These are phyloP conservation scores for Drosophila mojavensis DNA, from an alignment of 1,140 invertebrate genomes.

Conservation along the genomic window DNA sequence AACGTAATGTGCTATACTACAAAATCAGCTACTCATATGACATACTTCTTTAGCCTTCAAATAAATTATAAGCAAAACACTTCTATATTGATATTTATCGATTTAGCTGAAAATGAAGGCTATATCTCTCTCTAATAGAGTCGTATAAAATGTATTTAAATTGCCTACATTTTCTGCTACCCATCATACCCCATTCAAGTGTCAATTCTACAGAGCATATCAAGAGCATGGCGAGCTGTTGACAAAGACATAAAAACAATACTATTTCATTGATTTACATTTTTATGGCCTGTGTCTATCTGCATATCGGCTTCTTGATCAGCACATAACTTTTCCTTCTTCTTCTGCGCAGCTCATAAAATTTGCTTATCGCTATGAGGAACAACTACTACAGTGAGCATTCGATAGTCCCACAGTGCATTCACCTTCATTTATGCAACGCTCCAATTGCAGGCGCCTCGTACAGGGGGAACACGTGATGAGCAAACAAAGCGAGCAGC, in stretches of 20 bases:
- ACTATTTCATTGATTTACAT: slow-evolving; percentile 22
- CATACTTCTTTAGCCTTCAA: too few species aligned
- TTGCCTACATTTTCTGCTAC: not conserved
- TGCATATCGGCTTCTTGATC: slow-evolving; percentile 43
- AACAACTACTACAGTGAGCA: slow-evolving; percentile 12
- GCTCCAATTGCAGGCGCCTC: not conserved
- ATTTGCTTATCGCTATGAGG: slow-evolving; percentile 3
- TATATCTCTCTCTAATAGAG: not conserved
- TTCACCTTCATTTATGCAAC: slow-evolving; percentile 44
- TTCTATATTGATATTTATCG: too few species aligned
- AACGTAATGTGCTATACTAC: too few species aligned
- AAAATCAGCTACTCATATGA: too few species aligned
- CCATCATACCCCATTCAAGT: not conserved
- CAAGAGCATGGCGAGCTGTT: slow-evolving; percentile 11
- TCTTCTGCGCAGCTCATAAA: slow-evolving; percentile 9
- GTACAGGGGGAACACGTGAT: too few species aligned
- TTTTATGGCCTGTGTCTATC: slow-evolving; percentile 28
- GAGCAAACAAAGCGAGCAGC: too few species aligned
- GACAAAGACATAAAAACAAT: slow-evolving; percentile 26
- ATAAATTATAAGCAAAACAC: too few species aligned
- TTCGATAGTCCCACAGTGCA: slow-evolving; percentile 25
- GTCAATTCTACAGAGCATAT: not conserved
- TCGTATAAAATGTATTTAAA: not conserved
- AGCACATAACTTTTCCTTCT: not conserved
- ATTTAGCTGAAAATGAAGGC: too few species aligned